These are phyloP conservation scores for Aptenodytes patagonicus DNA, from an alignment of 2,113 vertebrate genomes.

Conservation along the genomic window DNA sequence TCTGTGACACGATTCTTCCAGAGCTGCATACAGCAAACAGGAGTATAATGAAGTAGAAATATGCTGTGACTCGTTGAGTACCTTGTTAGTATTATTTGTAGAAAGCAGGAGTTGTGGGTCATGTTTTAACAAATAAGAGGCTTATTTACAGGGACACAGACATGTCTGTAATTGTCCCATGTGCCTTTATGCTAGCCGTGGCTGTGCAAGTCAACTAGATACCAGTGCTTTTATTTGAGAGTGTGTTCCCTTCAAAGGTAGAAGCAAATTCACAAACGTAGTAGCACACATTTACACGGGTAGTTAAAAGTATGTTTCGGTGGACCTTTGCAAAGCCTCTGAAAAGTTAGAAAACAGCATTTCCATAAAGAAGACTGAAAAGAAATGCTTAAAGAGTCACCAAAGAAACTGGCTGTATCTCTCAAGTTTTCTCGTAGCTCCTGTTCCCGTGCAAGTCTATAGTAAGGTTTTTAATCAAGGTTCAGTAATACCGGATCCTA, in stretches of 20 bases:
- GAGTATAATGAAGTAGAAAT: background rate
- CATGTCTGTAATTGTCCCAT: background rate
- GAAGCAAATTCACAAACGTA: background rate
- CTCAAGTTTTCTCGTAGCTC: background rate
- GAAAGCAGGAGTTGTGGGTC: background rate
- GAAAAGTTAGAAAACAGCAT: background rate
- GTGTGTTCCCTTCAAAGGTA: background rate
- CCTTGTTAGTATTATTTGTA: background rate
- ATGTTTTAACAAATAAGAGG: background rate
- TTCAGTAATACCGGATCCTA: background rate
- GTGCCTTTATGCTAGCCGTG: background rate
- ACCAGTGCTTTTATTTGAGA: background rate
- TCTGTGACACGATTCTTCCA: background rate
- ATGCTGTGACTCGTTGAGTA: accelerated
- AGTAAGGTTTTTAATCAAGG: background rate
- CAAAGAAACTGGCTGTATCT: background rate
- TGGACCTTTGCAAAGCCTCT: background rate
- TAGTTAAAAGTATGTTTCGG: background rate
- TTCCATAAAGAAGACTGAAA: background rate
- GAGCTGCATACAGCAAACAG: background rate
- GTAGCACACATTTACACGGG: accelerated
- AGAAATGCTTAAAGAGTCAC: background rate
- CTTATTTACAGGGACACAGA: background rate
- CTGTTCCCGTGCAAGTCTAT: background rate
- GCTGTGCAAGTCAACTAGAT: background rate